phyloP scores from a whole-genome alignment of 2,797 vertebrate species.

The Prunella strophiata region DNA sequence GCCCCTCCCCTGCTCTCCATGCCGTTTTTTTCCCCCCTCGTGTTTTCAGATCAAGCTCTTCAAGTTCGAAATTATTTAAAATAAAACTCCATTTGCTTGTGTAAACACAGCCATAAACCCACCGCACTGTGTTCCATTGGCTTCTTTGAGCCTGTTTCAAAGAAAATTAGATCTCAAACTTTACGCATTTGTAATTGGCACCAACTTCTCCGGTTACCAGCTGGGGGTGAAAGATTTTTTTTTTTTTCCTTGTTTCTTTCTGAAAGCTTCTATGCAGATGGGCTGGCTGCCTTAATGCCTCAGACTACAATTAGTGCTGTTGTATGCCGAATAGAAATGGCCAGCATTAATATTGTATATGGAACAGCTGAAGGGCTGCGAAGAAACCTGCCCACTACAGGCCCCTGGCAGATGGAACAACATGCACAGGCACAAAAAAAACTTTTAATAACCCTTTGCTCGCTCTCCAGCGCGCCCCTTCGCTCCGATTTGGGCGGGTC shows the following conservation, averaged over 20 bases:
- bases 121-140: constrained; percentile 1
- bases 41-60: background rate
- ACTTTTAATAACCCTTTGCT: constrained; percentile 84
- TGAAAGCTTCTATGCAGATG: constrained; percentile 88
- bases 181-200: constrained; percentile 84
- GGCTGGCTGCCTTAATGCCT: constrained; percentile 80
- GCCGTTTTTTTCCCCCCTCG: accelerated
- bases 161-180: constrained; percentile 77
- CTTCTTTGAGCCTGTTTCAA: constrained; percentile 66
- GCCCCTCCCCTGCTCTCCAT: background rate
- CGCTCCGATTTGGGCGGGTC: constrained; percentile 49
- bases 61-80: background rate
- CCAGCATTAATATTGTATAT: constrained; percentile 96
- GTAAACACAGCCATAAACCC: constrained; percentile 16
- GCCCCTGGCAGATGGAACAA: constrained; percentile 96
- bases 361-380: constrained; percentile 90
- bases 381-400: constrained; percentile 78
- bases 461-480: constrained; percentile 15
- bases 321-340: constrained; percentile 81
- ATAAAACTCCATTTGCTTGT: background rate
- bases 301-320: constrained; percentile 83
- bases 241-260: constrained; percentile 72
- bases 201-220: constrained; percentile 81
- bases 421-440: constrained; percentile 58
- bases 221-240: constrained; percentile 79